Evolutionary conservation across 2,888 invertebrate species (phyloP), one percentile per base, ranked within the genome.

Genomic region (Lasioglossum oenotherae): DNA sequence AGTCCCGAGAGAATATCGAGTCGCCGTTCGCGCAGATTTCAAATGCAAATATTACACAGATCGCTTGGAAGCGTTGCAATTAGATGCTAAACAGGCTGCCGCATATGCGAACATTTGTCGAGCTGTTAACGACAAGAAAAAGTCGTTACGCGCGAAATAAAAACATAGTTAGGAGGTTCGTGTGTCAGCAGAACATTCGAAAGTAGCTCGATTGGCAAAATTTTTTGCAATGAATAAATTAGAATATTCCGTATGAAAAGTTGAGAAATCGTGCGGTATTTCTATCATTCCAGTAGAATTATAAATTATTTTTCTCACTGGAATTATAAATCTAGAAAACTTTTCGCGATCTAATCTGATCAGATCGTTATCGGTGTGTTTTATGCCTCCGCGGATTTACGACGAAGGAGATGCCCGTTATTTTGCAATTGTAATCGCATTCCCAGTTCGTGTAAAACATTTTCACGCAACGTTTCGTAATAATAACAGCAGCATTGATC

Each of bases 401-500:
- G 31, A 3, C n/a, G 31, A 27, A 10, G n/a, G 6, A 38, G 74
- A 46, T 38, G 41, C 46, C 44, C 27, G 67, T 8, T 53, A 44
- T 41, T 53, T 31, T 38, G 41, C 71, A 49, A 67, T 19, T n/a
- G n/a, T 60, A 60, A 69, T 57, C 23, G 46, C 2, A n/a, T n/a
- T 14, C 49, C 4, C 27, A n/a, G 35, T 16, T 53, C 23, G 16
- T 27, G 41, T 69, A 72, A 64, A 72, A 23, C 38, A 64, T 49
- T 27, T 71, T 10, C n/a, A 23, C 19, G 53, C 49, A n/a, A 53
- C 27, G 69, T 78, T 78, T 78, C 80, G 79, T 73, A 80, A 82
- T n/a, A 27, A 16, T 14, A 38, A 46, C 27, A 73, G 27, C 73
- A 73, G 73, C 4, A 49, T 73, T 73, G 57, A 23, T 64, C 46